Percentiles rank a stretch among this genome's conserved stretches.
These are phyloP conservation scores for Percina caprodes DNA, from an alignment of 2,113 vertebrate species.

Conservation along the genomic window DNA sequence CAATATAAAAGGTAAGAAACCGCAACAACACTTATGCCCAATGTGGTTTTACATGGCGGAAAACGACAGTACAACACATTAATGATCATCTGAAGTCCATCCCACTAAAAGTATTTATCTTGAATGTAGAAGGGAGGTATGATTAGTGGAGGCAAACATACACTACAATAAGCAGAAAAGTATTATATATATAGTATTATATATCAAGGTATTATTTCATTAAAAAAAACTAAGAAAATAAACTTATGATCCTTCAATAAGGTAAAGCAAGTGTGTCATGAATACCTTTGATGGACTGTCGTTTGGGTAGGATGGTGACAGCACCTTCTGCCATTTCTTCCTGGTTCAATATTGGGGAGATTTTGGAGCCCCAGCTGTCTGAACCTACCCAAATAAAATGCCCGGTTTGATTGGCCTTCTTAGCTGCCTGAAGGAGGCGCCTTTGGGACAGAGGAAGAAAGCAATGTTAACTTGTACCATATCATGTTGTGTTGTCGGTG, in stretches of 20 bases:
- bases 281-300: constrained; percentile 93
- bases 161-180: not conserved
- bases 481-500: not conserved
- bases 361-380: constrained; percentile 98
- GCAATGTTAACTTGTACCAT: not conserved
- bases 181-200: no score
- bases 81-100: not conserved
- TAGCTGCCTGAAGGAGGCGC: constrained; percentile 91
- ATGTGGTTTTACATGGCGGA: not conserved
- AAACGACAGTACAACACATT: not conserved
- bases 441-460: constrained; percentile 72
- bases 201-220: no score
- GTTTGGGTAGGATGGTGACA: constrained; percentile 93
- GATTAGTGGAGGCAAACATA: not conserved
- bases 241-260: not conserved
- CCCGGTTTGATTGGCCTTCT: constrained; percentile 93
- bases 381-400: constrained; percentile 99
- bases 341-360: constrained; percentile 90
- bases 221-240: not conserved
- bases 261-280: not conserved
- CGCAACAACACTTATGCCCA: not conserved
- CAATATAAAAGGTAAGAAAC: not conserved
- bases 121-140: not conserved
- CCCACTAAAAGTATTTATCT: not conserved
- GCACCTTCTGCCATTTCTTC: constrained; percentile 95